Evolutionary conservation across 2,113 vertebrate genomes (phyloP).

Genomic region (Leucopsar rothschildi): DNA sequence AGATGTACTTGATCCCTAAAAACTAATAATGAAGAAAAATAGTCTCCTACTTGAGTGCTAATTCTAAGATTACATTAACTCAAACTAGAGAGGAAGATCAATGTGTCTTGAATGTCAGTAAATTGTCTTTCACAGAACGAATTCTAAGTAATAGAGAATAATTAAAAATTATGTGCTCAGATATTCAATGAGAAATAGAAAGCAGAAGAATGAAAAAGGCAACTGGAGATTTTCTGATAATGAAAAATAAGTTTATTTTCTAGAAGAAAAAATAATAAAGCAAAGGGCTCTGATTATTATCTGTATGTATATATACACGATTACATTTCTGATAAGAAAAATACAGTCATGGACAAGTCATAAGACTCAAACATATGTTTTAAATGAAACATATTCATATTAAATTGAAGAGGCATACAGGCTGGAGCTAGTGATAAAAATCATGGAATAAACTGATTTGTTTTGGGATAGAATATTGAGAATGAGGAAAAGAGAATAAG

Average conservation of each 20-base stretch:
- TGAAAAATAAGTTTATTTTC: background rate
- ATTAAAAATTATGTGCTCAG: background rate
- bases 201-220: fast-evolving
- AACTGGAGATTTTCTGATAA: background rate
- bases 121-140: background rate
- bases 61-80: background rate
- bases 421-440: background rate
- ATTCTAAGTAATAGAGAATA: background rate
- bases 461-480: background rate
- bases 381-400: background rate
- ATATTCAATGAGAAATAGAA: background rate
- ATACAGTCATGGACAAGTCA: background rate
- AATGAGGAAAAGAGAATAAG: background rate
- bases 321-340: background rate
- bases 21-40: background rate
- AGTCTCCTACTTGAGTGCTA: background rate
- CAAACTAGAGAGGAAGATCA: background rate
- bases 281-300: background rate
- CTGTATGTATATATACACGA: background rate
- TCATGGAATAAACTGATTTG: background rate
- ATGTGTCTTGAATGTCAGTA: background rate
- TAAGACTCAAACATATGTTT: background rate
- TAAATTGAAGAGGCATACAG: background rate
- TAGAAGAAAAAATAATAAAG: background rate
- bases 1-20: background rate